A percentile compares a stretch with the other conserved stretches of the same genome.
Evolutionary conservation across 2,888 invertebrate genomes (phyloP).

Genomic region (Caenorhabditis zanzibari): DNA sequence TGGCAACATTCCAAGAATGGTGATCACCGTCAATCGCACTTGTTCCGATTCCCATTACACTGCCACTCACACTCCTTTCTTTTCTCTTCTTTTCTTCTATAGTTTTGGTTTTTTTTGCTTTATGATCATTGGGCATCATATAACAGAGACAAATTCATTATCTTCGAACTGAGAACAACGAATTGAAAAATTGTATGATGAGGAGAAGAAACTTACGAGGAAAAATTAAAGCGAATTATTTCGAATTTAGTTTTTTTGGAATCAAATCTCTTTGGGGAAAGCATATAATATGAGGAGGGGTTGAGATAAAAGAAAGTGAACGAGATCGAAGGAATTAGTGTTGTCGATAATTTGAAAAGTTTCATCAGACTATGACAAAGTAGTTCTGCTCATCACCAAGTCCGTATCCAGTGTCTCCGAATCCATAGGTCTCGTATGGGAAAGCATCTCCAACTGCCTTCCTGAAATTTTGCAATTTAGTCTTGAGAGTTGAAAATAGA

Average conservation of each 20-base stretch:
- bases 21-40: conserved; percentile 52
- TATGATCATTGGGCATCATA: conserved; percentile 45
- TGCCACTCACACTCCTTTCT: conserved; percentile 44
- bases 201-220: conserved; percentile 23
- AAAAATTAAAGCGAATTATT: too few species aligned
- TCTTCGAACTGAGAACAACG: conserved; percentile 56
- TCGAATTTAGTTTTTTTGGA: too few species aligned
- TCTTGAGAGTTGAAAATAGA: too few species aligned
- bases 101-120: conserved; percentile 4
- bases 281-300: conserved; percentile 34
- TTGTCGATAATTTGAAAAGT: background rate
- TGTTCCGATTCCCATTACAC: conserved; percentile 46
- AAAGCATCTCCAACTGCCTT: conserved; percentile 63
- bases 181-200: conserved; percentile 19
- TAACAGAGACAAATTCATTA: conserved; percentile 61
- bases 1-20: conserved; percentile 45
- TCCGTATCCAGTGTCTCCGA: conserved; percentile 59
- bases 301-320: conserved; percentile 5
- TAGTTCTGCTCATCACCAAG: conserved; percentile 65
- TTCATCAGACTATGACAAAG: conserved; percentile 64
- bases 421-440: conserved; percentile 65
- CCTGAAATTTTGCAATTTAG: too few species aligned
- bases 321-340: conserved; percentile 1
- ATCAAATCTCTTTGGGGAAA: background rate
- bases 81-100: background rate